These are phyloP conservation scores for Chrysogorgia sp. DNA, from an alignment of 92 coral and sea anemone genomes.

Conservation along the genomic window DNA sequence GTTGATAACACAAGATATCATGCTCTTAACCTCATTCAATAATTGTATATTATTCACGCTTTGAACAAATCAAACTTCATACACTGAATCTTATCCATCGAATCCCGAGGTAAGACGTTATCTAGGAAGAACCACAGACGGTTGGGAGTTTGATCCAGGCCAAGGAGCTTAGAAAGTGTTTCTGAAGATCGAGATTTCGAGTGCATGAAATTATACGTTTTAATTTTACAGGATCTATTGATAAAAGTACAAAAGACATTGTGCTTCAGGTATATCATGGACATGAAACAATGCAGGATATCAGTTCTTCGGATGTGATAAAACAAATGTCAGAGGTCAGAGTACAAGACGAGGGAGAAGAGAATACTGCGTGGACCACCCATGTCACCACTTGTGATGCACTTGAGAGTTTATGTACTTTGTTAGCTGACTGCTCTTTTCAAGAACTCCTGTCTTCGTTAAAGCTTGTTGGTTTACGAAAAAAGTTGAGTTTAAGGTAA, in stretches of 20 bases:
- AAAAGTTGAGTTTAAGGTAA: conserved; percentile 5
- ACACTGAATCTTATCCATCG: too few species aligned
- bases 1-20: too few species aligned
- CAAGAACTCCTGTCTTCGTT: neutral
- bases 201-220: neutral
- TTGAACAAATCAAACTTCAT: too few species aligned
- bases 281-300: neutral
- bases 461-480: neutral
- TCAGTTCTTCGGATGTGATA: conserved; percentile 1
- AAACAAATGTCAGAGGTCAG: conserved; percentile 1
- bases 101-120: too few species aligned
- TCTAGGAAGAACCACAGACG: too few species aligned
- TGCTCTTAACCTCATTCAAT: too few species aligned
- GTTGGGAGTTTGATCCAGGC: too few species aligned
- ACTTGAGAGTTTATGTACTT: conserved; percentile 9
- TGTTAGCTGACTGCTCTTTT: neutral
- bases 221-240: conserved; percentile 3
- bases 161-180: too few species aligned
- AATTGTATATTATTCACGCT: too few species aligned
- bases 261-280: neutral
- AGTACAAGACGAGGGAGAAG: neutral
- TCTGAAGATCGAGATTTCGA: too few species aligned
- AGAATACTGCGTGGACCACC: neutral
- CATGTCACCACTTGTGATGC: neutral
- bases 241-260: neutral